These are phyloP conservation scores for Morpho deidamia DNA, from an alignment of 2,888 invertebrate genomes.

Conservation along the genomic window DNA sequence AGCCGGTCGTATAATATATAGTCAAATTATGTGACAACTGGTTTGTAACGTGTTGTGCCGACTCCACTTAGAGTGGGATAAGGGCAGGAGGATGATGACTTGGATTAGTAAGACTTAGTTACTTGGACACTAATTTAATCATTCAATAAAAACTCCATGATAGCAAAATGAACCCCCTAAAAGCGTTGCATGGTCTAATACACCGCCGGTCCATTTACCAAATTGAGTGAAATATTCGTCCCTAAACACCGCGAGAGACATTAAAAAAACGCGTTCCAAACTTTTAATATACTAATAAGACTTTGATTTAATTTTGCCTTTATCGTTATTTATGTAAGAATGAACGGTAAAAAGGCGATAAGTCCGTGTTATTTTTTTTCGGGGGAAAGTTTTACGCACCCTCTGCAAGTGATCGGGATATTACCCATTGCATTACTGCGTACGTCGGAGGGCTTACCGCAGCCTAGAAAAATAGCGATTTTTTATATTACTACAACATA, in stretches of 20 bases:
- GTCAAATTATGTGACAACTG: too few relatives aligned
- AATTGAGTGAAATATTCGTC: conserved; percentile 75
- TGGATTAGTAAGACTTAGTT: too few relatives aligned
- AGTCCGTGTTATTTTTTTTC: conserved; percentile 61
- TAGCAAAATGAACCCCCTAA: conserved; percentile 49
- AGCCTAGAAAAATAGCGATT: conserved; percentile 30
- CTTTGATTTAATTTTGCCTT: conserved; percentile 77
- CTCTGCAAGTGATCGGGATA: conserved; percentile 39
- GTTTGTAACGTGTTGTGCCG: too few relatives aligned
- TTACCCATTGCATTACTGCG: conserved; percentile 24
- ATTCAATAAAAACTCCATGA: conserved; percentile 34
- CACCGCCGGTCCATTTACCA: conserved; percentile 63
- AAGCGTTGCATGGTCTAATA: conserved; percentile 40
- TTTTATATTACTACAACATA: too few relatives aligned
- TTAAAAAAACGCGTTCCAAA: conserved; percentile 70
- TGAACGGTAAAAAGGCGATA: conserved; percentile 66
- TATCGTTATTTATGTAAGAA: conserved; percentile 77
- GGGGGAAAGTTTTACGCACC: conserved; percentile 41
- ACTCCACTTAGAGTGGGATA: too few relatives aligned
- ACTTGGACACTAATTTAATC: neutral
- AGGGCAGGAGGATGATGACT: too few relatives aligned
- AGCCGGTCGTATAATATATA: too few relatives aligned
- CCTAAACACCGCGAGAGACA: conserved; percentile 67
- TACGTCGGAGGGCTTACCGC: conserved; percentile 39
- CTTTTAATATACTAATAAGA: conserved; percentile 78